Evolutionary conservation across 2,888 invertebrate species (phyloP), one percentile per base, ranked within the genome.

Genomic region (Ormyrus rosae): DNA sequence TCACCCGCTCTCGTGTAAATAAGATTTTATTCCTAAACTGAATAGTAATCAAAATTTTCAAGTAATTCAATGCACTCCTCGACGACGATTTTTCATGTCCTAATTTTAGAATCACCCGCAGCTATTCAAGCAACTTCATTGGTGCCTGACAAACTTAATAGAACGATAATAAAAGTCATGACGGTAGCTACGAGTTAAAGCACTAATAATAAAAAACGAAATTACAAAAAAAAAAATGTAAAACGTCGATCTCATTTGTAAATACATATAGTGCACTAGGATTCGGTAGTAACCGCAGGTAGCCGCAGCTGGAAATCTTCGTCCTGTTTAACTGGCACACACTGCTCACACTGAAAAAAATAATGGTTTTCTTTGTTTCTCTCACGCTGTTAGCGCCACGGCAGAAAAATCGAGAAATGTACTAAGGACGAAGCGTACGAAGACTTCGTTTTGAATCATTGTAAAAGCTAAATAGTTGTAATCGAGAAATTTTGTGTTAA

Each of bases 211-310:
- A 72, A 78, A 71, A 65, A 73, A 76, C 63, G 73, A 79, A 78
- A 76, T 64, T 70, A 8, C 63, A 83, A 72, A 81, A 78, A 75
- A 78, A 78, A 65, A 67, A 73, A 75, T 80, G 79, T 80, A 83
- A 85, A 84, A 86, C 82, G 84, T 86, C 86, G 86, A 87, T 87
- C 87, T 87, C 87, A 86, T 85, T 85, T 87, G 84, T 86, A 86
- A 85, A 84, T 85, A 86, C 83, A 83, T 84, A 84, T 84, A 84
- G 83, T 74, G 56, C 67, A 68, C 80, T 81, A 81, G 74, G 67
- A 67, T 67, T 80, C 72, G 73, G 53, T 80, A 80, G 82, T 78
- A 61, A 67, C 51, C 60, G 70, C 70, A 80, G 65, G n/a, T 78
- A 82, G 58, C 69, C 50, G 75, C 79, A 79, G 75, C 76, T 81